Conservation (phyloP, 2,113 vertebrate species). For the Onychostoma macrolepis region DNA sequence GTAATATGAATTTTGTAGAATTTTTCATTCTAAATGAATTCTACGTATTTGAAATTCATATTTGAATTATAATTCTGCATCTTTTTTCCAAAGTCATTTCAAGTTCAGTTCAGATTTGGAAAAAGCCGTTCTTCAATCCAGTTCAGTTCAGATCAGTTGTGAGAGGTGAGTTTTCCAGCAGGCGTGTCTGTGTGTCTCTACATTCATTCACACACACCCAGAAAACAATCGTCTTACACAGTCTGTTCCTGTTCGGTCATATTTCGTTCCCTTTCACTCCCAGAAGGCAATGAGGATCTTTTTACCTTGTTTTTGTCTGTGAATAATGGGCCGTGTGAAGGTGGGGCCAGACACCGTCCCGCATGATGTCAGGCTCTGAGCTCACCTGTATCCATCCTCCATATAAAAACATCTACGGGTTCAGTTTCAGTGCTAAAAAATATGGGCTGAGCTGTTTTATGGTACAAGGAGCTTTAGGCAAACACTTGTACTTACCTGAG, state of each 20-base stretch:
- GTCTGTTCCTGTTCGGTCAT: conserved; percentile 59
- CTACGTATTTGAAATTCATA: background rate
- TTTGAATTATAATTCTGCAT: background rate
- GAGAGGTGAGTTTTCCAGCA: background rate
- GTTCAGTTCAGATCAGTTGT: no score
- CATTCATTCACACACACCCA: conserved; percentile 26
- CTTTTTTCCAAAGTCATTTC: background rate
- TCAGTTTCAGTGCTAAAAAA: background rate
- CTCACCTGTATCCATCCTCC: background rate
- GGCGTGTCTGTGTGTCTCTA: background rate
- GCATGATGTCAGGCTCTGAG: background rate
- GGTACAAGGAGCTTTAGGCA: background rate
- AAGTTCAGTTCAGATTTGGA: background rate
- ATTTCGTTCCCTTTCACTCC: conserved; percentile 63
- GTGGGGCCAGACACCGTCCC: background rate
- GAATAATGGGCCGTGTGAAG: conserved; percentile 35
- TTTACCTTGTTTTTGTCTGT: conserved; percentile 41
- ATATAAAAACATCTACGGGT: background rate
- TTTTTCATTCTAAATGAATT: no score
- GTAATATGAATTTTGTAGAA: no score
- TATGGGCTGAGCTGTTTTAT: background rate
- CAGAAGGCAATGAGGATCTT: background rate
- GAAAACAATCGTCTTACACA: conserved; percentile 31
- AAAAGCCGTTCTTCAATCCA: no score
- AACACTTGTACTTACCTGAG: no score